Evolutionary conservation across 2,888 invertebrate genomes (phyloP), one percentile per base, ranked within the genome.

Genomic region (Drosophila robusta): DNA sequence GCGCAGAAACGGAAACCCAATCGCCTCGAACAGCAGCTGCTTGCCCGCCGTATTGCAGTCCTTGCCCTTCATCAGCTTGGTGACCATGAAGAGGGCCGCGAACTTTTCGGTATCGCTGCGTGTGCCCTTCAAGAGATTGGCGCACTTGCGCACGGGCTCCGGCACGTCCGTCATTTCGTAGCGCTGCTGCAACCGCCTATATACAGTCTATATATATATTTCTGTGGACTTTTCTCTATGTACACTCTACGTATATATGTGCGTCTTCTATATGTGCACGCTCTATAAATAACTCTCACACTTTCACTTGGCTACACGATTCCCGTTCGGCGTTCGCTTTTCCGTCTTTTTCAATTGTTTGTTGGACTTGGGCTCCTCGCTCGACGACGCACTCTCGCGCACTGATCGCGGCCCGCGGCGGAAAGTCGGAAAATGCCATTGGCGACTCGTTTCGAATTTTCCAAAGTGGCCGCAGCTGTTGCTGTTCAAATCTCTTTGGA

Each of bases 51-150:
- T 93, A 82, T 94, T 95, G 90, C 97, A 96, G 87, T 97, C 96
- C 90, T 96, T 96, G 75, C 95, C 95, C 92, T 97, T 96, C 39
- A 98, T 95, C 56, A 97, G 92, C 92, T 98, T 98, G 3, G 98
- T 97, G 55, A 98, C 97, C 95, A 98, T 96, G 91, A 98, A 97
- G 51, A 98, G 94, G 1, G 96, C 97, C 41, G 98, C 97, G 91
- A 98, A 97, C 91, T 97, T 97, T 92, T 98, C 97, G 0, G 97
- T 97, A 92, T 98, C 98, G 90, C 95, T 96, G 87, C 95, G 94
- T 11, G 97, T 96, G 88, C 94, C 94, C 91, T 96, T 95, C 78
- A 98, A 92, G 87, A 97, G 95, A 70, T 95, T 94, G 80, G 96
- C 95, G 93, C 97, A 97, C 94, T 97, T 97, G 92, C 96, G 95